Evolutionary conservation across 37 sponge, comb jelly and placozoan species (phyloP).

Genomic region (Agelas oroides): DNA sequence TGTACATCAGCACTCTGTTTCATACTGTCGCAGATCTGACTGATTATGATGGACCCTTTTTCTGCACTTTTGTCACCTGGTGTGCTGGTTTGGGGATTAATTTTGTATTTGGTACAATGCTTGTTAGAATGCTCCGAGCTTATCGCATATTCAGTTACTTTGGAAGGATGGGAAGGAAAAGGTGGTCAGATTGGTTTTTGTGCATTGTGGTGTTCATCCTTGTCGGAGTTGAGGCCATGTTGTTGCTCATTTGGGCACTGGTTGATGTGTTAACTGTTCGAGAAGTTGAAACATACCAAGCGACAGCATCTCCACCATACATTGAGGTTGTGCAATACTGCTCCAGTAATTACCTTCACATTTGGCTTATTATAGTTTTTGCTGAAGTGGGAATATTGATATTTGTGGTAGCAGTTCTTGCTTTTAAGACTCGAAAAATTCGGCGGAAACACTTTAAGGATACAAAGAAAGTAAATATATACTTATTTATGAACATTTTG

Average conservation of each 20-base stretch:
- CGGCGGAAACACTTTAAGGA: neutral
- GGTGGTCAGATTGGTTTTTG: constrained; percentile 10
- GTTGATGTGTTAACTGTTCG: neutral
- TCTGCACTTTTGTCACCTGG: neutral
- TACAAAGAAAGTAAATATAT: constrained; percentile 23
- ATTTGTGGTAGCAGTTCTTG: neutral
- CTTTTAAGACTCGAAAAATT: constrained; percentile 20
- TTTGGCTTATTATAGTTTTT: neutral
- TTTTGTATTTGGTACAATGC: constrained; percentile 3
- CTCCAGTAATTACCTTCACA: neutral
- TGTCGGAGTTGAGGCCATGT: neutral
- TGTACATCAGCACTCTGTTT: neutral
- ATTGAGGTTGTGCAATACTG: neutral
- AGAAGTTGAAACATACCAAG: neutral
- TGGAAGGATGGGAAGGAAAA: too few species aligned
- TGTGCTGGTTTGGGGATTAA: neutral
- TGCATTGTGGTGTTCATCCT: neutral
- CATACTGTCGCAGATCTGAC: neutral
- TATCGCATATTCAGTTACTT: constrained; percentile 9
- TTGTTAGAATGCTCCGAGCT: constrained; percentile 6
- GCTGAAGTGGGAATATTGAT: neutral
- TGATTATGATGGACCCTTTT: neutral
- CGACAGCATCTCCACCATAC: neutral
- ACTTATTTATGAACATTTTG: neutral
- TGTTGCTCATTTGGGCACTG: constrained; percentile 2